Conservation (phyloP, 2,113 vertebrate species). For the Lepisosteus oculatus region DNA sequence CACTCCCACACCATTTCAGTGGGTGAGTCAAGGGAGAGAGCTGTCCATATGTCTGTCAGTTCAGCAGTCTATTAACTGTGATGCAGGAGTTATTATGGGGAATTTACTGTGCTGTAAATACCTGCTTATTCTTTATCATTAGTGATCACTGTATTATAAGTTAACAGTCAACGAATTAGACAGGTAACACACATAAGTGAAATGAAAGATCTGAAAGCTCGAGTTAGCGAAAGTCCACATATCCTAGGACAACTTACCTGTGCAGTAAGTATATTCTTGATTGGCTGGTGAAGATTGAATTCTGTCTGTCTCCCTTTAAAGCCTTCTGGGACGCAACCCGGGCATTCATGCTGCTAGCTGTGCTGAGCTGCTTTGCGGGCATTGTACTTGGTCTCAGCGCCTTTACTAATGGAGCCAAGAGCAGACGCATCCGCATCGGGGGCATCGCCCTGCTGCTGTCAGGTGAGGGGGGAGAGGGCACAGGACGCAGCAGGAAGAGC, state of each 20-base stretch:
- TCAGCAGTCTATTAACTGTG: neutral
- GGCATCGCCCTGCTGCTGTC: conserved; percentile 71
- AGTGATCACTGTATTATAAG: too few species aligned
- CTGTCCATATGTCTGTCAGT: conserved; percentile 3
- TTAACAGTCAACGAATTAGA: too few species aligned
- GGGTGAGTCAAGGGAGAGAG: conserved; percentile 54
- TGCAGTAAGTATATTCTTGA: too few species aligned
- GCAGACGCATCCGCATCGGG: conserved; percentile 55
- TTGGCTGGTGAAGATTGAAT: conserved; percentile 2
- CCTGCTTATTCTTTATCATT: too few species aligned
- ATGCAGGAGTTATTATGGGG: too few species aligned
- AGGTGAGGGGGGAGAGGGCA: conserved; percentile 47
- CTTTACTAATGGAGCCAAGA: conserved; percentile 56
- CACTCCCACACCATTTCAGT: conserved; percentile 71
- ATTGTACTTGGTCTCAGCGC: conserved; percentile 68
- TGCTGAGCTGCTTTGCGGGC: conserved; percentile 67
- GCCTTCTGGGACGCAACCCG: conserved; percentile 77
- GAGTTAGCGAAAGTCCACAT: too few species aligned
- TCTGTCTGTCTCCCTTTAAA: conserved; percentile 34
- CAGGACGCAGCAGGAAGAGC: neutral
- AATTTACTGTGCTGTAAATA: too few species aligned
- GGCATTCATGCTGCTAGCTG: conserved; percentile 76
- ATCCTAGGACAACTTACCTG: too few species aligned
- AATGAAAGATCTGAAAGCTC: too few species aligned
- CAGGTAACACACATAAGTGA: too few species aligned